Conservation (phyloP, 2,113 vertebrate species). For the Engystomops pustulosus region DNA sequence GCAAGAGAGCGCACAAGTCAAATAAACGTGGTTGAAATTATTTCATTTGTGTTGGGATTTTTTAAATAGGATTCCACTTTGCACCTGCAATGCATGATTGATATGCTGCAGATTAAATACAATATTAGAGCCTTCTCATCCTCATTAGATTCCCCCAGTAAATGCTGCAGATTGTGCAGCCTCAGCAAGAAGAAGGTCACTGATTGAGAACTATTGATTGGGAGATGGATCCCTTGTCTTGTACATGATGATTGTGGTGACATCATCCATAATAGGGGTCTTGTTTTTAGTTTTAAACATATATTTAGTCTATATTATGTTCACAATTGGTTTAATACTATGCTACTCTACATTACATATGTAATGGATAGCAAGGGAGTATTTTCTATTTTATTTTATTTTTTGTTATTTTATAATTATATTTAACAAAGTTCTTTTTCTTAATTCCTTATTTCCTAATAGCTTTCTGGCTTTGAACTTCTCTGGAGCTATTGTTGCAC, state of each 20-base stretch:
- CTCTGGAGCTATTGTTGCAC: constrained; percentile 79
- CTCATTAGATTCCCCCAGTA: constrained; percentile 51
- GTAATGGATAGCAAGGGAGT: neutral
- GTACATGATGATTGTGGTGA: constrained; percentile 1
- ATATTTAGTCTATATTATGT: too few relatives aligned
- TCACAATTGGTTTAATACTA: too few relatives aligned
- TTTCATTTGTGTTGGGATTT: constrained; percentile 65
- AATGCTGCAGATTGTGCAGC: constrained; percentile 31
- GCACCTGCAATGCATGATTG: constrained; percentile 31
- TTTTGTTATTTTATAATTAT: neutral
- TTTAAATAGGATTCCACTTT: constrained; percentile 28
- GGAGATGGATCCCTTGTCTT: constrained; percentile 14
- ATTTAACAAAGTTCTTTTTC: neutral
- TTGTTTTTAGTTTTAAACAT: too few relatives aligned
- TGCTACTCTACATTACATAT: too few relatives aligned
- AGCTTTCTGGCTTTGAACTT: constrained; percentile 84
- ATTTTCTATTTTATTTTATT: neutral
- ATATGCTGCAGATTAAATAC: constrained; percentile 18
- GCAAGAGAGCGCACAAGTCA: constrained; percentile 70
- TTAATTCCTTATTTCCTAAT: constrained; percentile 62
- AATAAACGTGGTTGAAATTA: constrained; percentile 73
- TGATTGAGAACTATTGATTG: constrained; percentile 50
- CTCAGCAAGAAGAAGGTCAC: constrained; percentile 21
- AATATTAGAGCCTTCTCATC: neutral
- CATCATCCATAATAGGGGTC: constrained; percentile 1